Evolutionary conservation across 2,113 vertebrate species (phyloP).

Genomic region (Cairina moschata): DNA sequence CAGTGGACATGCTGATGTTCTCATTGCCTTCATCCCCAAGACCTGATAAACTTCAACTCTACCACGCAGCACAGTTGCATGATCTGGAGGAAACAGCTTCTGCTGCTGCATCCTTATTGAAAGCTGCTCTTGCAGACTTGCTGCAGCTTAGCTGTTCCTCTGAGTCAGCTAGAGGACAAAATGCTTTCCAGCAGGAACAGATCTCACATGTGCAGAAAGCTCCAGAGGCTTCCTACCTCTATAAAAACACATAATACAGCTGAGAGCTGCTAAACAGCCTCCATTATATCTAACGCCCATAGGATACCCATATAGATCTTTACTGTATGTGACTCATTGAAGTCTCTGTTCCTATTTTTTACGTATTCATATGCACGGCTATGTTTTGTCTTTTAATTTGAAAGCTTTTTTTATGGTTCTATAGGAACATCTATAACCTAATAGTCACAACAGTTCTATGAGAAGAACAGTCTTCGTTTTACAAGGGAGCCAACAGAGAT

Average conservation of each 20-base stretch:
- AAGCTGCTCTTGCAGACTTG: not conserved
- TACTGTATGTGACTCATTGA: not conserved
- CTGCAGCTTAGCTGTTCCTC: not conserved
- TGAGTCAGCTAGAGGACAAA: not conserved
- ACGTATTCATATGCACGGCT: accelerated
- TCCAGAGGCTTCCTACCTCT: not conserved
- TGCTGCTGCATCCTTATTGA: not conserved
- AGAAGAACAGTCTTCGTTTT: not conserved
- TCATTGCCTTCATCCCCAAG: not conserved
- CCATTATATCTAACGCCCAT: not conserved
- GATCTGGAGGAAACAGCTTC: not conserved
- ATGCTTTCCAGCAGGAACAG: not conserved
- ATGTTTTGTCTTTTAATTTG: not conserved
- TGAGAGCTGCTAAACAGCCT: not conserved
- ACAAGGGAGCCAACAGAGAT: constrained; percentile 6
- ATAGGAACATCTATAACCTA: not conserved
- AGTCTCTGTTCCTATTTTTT: not conserved
- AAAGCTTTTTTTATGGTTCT: not conserved
- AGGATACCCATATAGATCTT: not conserved
- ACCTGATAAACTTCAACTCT: not conserved
- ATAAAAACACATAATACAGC: not conserved
- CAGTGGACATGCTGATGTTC: not conserved
- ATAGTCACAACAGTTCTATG: not conserved
- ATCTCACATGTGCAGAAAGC: not conserved
- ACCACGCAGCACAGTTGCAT: not conserved